These are phyloP conservation scores for Amia ocellicauda DNA, from an alignment of 2,113 vertebrate species.

Conservation along the genomic window DNA sequence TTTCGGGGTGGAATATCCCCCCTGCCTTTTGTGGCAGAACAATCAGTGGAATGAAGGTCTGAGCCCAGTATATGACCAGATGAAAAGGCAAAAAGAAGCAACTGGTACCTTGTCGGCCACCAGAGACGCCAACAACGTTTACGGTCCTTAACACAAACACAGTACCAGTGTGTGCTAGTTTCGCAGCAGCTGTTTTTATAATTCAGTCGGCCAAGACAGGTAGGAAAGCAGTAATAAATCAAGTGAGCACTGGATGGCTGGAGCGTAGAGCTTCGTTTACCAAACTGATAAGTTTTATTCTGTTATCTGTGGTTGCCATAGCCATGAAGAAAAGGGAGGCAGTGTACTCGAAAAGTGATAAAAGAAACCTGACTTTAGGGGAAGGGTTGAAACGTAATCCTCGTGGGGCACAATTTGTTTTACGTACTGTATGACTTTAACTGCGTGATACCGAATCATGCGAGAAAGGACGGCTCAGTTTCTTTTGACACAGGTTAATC, in stretches of 20 bases:
- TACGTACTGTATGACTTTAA: too few relatives aligned
- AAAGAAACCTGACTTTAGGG: background rate
- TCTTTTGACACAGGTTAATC: background rate
- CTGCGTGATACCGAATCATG: too few relatives aligned
- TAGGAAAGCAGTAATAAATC: slow-evolving; percentile 19
- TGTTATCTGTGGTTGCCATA: slow-evolving; percentile 17
- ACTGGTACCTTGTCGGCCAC: background rate
- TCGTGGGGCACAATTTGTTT: too few relatives aligned
- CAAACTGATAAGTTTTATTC: slow-evolving; percentile 7
- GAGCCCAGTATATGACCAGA: too few relatives aligned
- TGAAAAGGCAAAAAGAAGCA: too few relatives aligned
- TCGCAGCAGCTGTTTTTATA: slow-evolving; percentile 10
- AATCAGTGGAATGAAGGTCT: too few relatives aligned
- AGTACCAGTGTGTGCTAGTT: slow-evolving; percentile 14
- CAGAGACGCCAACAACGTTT: background rate
- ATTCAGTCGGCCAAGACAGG: slow-evolving; percentile 1
- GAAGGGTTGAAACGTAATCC: too few relatives aligned
- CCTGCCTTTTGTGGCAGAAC: too few relatives aligned
- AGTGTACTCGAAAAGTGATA: background rate
- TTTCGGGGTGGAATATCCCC: too few relatives aligned
- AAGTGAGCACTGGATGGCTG: slow-evolving; percentile 4
- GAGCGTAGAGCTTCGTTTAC: background rate
- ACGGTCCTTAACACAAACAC: slow-evolving; percentile 6
- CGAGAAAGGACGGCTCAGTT: too few relatives aligned
- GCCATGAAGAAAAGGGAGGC: background rate